Base-by-base conservation (phyloP, 2,113 vertebrate species). In the Psittacula cyanocephala region DNA sequence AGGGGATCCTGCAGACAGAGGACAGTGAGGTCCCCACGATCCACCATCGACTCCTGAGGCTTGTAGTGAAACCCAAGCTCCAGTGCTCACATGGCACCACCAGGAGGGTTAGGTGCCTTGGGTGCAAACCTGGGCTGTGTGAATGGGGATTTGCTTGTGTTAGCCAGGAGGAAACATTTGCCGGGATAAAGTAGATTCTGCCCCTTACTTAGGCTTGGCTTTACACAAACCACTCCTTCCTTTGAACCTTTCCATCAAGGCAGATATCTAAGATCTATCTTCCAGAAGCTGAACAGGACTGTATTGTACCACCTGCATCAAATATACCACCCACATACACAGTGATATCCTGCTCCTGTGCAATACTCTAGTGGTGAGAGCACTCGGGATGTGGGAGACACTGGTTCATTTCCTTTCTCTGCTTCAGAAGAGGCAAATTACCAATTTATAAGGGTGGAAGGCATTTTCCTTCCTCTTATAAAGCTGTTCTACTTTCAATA, bases 351-450 rank as follows among this genome's bases (percentile, higher is more conserved):
- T 39, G 50, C 39, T 59, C 57, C 80, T 68, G 2, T 68, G 4
- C 77, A 67, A 15, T 81, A 72, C 22, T 52, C 20, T 9, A 7
- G 91, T 62, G 93, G 91, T 95, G 44, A 95, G 27, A 95, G 87
- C 84, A 28, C 89, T 94, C 86, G 72, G 96, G 95, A 93, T 95
- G 94, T 96, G 93, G 93, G 57, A 92, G 53, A 87, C 67, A n/a
- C 59, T 55, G 65, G 3, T 76, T 95, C 84, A 60, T 62, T 95
- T 96, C 93, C 94, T 79, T 72, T 87, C 70, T 72, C 74, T 79
- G n/a, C 91, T 95, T 95, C 89, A 85, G 27, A 91, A 89, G 52
- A 95, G 72, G 62, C 57, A 84, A 92, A 95, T 89, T 76, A 89
- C 15, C 59, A 70, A 3, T 72, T 85, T 52, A 28, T 69, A 87